phyloP scores from a whole-genome alignment of 2,797 vertebrate species.

The Myotis daubentonii region DNA sequence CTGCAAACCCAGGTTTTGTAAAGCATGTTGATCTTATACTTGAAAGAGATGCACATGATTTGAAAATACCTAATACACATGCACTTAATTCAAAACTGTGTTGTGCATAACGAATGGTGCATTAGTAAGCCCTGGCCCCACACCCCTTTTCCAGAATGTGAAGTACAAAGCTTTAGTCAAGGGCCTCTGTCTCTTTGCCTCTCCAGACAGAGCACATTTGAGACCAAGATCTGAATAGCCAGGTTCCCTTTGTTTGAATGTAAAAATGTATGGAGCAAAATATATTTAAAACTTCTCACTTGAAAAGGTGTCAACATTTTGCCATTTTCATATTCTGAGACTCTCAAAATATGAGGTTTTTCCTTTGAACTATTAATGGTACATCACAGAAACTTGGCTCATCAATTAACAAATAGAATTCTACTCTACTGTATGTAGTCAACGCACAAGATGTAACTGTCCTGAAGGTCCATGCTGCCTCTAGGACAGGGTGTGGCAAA shows the following conservation, averaged over 20 bases:
- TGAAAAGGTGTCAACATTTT: background rate
- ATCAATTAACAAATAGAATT: background rate
- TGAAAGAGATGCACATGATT: constrained; percentile 44
- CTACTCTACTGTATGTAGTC: background rate
- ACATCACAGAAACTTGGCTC: background rate
- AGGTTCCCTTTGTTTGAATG: constrained; percentile 50
- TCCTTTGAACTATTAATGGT: constrained; percentile 6
- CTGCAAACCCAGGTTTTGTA: constrained; percentile 43
- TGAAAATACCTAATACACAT: constrained; percentile 54
- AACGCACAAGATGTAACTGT: background rate
- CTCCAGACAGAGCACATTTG: constrained; percentile 61
- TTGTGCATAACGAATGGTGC: constrained; percentile 60
- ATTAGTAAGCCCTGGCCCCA: constrained; percentile 53
- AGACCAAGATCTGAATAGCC: constrained; percentile 12
- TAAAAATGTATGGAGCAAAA: background rate
- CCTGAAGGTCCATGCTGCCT: background rate
- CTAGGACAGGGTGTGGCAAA: background rate
- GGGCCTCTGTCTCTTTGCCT: background rate
- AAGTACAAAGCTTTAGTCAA: constrained; percentile 57
- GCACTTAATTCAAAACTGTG: constrained; percentile 70
- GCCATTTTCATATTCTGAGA: constrained; percentile 19
- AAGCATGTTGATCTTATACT: constrained; percentile 56
- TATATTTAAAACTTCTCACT: constrained; percentile 27
- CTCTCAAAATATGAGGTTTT: constrained; percentile 36
- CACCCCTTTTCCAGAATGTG: background rate